Evolutionary conservation across 2,113 vertebrate genomes (phyloP).

Genomic region (Boulengerochromis microlepis): DNA sequence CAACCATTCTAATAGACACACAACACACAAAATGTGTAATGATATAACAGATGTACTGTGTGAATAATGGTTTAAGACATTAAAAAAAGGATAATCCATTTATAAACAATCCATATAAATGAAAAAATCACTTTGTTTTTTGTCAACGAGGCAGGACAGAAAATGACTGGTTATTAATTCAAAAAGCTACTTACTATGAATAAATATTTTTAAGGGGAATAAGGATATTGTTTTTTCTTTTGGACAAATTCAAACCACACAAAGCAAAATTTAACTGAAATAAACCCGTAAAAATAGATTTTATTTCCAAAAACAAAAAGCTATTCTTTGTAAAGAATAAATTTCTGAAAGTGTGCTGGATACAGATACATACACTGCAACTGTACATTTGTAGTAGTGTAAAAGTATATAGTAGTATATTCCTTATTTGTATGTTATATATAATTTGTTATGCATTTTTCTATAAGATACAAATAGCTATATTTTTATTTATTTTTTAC

Average conservation of each 20-base stretch:
- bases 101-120: not conserved
- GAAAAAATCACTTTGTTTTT: not conserved
- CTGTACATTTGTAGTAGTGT: not conserved
- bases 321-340: not conserved
- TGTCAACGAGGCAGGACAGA: accelerated
- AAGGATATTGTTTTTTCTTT: not conserved
- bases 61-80: not conserved
- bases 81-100: not conserved
- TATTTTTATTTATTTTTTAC: not conserved
- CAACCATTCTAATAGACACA: accelerated
- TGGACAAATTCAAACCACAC: not conserved
- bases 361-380: accelerated
- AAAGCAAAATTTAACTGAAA: not conserved
- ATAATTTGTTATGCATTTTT: not conserved
- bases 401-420: not conserved
- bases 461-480: not conserved
- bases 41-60: not conserved
- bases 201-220: not conserved
- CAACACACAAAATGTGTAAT: not conserved
- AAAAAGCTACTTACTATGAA: not conserved
- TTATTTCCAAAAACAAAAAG: not conserved
- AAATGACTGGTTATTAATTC: not conserved
- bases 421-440: not conserved
- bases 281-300: accelerated
- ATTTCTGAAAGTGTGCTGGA: not conserved